phyloP scores from a whole-genome alignment of 2,888 invertebrate species.

The Cheilosia scutellata region DNA sequence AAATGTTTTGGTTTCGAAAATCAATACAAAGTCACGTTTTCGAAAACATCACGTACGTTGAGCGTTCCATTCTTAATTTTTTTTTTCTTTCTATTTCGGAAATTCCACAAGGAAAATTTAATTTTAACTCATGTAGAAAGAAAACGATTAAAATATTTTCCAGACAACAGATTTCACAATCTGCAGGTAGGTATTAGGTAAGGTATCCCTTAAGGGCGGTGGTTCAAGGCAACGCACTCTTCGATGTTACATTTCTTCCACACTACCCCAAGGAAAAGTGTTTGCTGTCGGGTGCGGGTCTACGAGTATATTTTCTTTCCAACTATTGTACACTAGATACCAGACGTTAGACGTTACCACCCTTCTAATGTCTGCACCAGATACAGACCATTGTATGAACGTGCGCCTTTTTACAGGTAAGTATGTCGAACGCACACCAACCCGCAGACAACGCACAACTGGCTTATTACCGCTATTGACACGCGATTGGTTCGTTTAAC shows the following conservation, averaged over 20 bases:
- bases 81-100: conserved; percentile 19
- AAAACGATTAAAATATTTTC: conserved; percentile 60
- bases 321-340: conserved; percentile 3
- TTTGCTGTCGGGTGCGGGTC: background rate
- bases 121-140: conserved; percentile 37
- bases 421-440: conserved; percentile 10
- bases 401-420: conserved; percentile 43
- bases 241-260: conserved; percentile 36
- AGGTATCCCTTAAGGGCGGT: conserved; percentile 46
- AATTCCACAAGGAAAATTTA: conserved; percentile 56
- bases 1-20: conserved; percentile 79
- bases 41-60: conserved; percentile 82
- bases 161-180: conserved; percentile 52
- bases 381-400: conserved; percentile 5
- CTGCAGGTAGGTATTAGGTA: background rate
- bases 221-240: conserved; percentile 66
- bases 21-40: conserved; percentile 84
- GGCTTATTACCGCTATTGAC: conserved; percentile 44
- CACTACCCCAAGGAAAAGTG: conserved; percentile 14
- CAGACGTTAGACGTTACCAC: conserved; percentile 36
- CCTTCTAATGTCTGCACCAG: conserved; percentile 27
- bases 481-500: conserved; percentile 59
- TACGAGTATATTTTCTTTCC: background rate
- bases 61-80: conserved; percentile 36
- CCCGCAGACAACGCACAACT: conserved; percentile 2